Evolutionary conservation across 2,888 invertebrate species (phyloP), one percentile per base, ranked within the genome.

Genomic region (Leucozona laternaria): DNA sequence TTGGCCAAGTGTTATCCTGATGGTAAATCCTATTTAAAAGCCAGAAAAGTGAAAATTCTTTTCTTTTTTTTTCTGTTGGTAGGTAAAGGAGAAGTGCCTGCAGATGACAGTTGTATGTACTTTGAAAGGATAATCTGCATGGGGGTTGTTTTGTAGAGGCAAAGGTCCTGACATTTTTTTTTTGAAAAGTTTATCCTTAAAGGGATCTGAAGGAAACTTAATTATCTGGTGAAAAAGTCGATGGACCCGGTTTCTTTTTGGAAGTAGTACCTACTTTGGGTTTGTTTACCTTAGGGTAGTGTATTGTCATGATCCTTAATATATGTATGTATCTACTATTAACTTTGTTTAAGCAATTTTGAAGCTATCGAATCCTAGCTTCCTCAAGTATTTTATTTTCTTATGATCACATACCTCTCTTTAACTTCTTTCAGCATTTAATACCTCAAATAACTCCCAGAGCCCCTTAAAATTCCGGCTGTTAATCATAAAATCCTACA

Each of bases 21-120:
- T 34, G 70, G 75, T 75, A 79, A 84, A 84, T 84, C 79, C 79
- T 34, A 79, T 84, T 84, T 79, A 58, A 84, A 76, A 66, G 64
- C 64, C 75, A 70, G 48, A 71, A 79, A 70, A 70, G 70, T 62
- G 83, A 57, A 79, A 70, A 73, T 53, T 28, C n/a, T 68, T 58
- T 0, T 62, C 13, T 43, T 48, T 66, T 64, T 64, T 1, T 64
- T n/a, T 0, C 7, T 40, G n/a, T 10, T 34, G 2, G 10, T 20
- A 13, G 22, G 58, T 37, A 28, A 5, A 48, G 15, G 13, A n/a
- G 28, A 31, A 20, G 13, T 34, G 34, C 20, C 57, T 81, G 76
- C 17, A 48, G n/a, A 64, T 81, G 76, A 71, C 57, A 70, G 81
- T 62, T 55, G 62, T 66, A 66, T 55, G 17, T 37, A 45, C 22